Base-by-base conservation (phyloP, 2,113 vertebrate genomes). In the Dermatemys mawii region DNA sequence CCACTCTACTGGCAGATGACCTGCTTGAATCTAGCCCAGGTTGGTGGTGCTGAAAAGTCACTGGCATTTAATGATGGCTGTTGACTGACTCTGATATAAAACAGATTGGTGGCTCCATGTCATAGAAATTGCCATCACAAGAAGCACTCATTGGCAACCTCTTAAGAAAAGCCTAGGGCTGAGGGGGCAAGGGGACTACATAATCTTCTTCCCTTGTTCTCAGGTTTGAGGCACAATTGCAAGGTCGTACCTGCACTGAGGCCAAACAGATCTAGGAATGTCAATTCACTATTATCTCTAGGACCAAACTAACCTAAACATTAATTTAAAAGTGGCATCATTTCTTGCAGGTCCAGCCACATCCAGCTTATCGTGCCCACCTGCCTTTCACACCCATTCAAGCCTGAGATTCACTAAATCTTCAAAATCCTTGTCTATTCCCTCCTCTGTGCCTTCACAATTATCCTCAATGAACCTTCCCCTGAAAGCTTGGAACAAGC, bases 121-220 rank as follows among this genome's bases (percentile, higher is more conserved):
- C 49, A 5, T 46, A 83, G 41, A 54, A 49, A 84, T 49, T 49
- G 86, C 93, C 70, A 91, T 88, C 38, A 29, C 29, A 90, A 48
- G 11, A 60, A 5, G 6, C 29, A n/a, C 85, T 93, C 44, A 14
- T 63, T 93, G 63, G n/a, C 70, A 90, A n/a, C 51, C 81, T 87
- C 73, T 79, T 76, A 84, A 92, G 75, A 93, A 92, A 90, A 92
- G 44, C 55, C 76, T 90, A 81, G 88, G 93, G 2, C 48, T 87
- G 46, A 87, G 86, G 44, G 50, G 14, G 26, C 81, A 84, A 51
- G 54, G 91, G 54, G 55, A 57, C 0, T 5, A 49, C 87, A 26
- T 49, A 79, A 60, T 76, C 73, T 51, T 83, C 88, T 87, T 90
- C 46, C 83, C 55, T 88, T n/a, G n/a, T n/a, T n/a, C n/a, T 5